phyloP scores from a whole-genome alignment of 2,888 invertebrate genomes.

The Pollenia griseotomentosa region DNA sequence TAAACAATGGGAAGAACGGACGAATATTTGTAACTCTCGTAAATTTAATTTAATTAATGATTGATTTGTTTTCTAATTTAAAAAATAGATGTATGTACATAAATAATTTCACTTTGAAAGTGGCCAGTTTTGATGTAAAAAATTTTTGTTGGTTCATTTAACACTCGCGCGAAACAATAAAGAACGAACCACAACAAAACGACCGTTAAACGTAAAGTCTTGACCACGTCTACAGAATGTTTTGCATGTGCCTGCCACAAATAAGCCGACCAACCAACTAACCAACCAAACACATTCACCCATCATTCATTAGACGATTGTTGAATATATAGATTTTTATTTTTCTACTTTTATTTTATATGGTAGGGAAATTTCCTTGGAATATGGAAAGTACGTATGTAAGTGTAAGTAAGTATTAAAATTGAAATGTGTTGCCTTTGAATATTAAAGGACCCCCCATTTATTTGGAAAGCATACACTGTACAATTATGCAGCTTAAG shows the following conservation, averaged over 20 bases:
- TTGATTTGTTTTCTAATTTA: conserved; percentile 17
- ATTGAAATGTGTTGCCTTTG: conserved; percentile 49
- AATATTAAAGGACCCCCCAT: background rate
- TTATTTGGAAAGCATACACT: conserved; percentile 2
- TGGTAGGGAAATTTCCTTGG: conserved; percentile 60
- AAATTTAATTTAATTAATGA: background rate
- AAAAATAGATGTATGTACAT: background rate
- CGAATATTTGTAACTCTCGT: background rate
- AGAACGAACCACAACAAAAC: conserved; percentile 55
- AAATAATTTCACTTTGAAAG: background rate
- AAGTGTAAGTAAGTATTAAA: background rate
- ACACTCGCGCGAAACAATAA: conserved; percentile 35
- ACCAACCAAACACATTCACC: background rate
- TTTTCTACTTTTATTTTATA: conserved; percentile 21
- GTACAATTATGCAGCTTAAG: too few species aligned
- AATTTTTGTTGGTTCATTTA: background rate
- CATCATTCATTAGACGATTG: conserved; percentile 70
- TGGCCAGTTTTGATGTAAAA: background rate
- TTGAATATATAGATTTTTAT: conserved; percentile 66
- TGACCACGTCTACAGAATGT: conserved; percentile 82
- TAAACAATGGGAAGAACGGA: conserved; percentile 45
- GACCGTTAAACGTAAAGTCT: conserved; percentile 79
- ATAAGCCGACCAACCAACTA: conserved; percentile 60
- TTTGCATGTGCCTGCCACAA: conserved; percentile 77
- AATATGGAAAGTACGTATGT: conserved; percentile 69